Evolutionary conservation across 2,113 vertebrate genomes (phyloP), one percentile per base, ranked within the genome.

Genomic region (Galeopterus variegatus): DNA sequence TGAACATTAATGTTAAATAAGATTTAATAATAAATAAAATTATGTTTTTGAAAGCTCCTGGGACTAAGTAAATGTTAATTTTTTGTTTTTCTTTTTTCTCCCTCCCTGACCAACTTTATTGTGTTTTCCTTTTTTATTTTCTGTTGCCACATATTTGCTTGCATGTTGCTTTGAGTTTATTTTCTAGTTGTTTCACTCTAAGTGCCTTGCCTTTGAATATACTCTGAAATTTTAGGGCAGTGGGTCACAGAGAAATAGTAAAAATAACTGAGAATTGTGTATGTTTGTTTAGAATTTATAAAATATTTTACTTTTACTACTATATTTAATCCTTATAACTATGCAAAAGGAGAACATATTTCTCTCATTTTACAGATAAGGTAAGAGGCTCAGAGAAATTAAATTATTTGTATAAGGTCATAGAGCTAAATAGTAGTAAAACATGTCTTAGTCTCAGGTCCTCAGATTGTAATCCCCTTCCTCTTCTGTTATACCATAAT

Each of bases 261-360:
- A 95, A 50, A 62, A 75, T 87, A 86, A 94, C 19, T 41, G 41
- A 84, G 94, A 94, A 70, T 76, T 70, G 1, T 82, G 6, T 84
- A 26, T 81, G 8, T 88, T 24, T 33, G 82, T 60, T 73, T 90
- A 84, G 48, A 90, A 65, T 58, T 76, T 82, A 58, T 36, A 18
- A 86, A 89, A 62, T 85, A 52, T 23, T 80, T 72, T 85, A 67
- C 6, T 94, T 45, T 87, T 82, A 50, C 3, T 70, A 10, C 75
- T 93, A 85, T 50, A 31, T 45, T 69, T 94, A 94, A 80, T 97
- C 19, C 15, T 96, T 5, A 62, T 72, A 88, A 45, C n/a, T 70
- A 15, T 73, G 24, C 24, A 79, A 91, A 91, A 48, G 33, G 65
- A 73, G 26, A 93, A 19, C 65, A 62, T 87, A 33, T 88, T 95